These are phyloP conservation scores for Rutilus rutilus DNA, from an alignment of 2,113 vertebrate genomes.

Conservation along the genomic window DNA sequence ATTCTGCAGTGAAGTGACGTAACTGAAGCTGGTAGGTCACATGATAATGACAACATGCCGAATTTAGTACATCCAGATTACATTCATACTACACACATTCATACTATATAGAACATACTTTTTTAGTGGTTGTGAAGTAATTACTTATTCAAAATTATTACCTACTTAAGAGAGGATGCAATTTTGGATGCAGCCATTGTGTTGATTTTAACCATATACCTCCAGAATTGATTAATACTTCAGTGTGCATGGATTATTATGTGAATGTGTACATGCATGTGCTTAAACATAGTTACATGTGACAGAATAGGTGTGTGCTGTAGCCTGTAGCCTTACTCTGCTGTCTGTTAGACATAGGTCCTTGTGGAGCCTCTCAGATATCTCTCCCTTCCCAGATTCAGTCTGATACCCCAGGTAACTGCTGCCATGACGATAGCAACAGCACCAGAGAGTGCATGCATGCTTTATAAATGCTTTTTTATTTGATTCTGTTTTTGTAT, in stretches of 20 bases:
- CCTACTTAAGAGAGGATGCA: too few relatives aligned
- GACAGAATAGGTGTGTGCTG: conserved; percentile 22
- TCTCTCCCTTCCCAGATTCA: conserved; percentile 79
- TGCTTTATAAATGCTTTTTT: background rate
- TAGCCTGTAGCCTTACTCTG: conserved; percentile 57
- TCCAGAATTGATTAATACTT: background rate
- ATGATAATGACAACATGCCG: too few relatives aligned
- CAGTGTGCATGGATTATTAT: background rate
- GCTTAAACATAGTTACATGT: background rate
- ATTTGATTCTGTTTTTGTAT: background rate
- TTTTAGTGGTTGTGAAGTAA: too few relatives aligned
- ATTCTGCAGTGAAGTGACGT: too few relatives aligned
- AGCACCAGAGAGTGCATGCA: conserved; percentile 14
- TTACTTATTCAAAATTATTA: too few relatives aligned
- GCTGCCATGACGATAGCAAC: conserved; percentile 63
- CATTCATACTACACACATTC: too few relatives aligned
- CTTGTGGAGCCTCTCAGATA: conserved; percentile 78
- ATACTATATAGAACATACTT: too few relatives aligned
- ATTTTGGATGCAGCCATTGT: too few relatives aligned
- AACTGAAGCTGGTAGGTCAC: too few relatives aligned
- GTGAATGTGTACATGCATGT: conserved; percentile 1
- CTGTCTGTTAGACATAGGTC: conserved; percentile 80
- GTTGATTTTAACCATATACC: background rate
- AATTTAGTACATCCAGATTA: too few relatives aligned
- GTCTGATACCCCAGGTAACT: conserved; percentile 85